Evolutionary conservation across 1,140 invertebrate genomes (phyloP), one percentile per base, ranked within the genome.

Genomic region (Heliconius himera): DNA sequence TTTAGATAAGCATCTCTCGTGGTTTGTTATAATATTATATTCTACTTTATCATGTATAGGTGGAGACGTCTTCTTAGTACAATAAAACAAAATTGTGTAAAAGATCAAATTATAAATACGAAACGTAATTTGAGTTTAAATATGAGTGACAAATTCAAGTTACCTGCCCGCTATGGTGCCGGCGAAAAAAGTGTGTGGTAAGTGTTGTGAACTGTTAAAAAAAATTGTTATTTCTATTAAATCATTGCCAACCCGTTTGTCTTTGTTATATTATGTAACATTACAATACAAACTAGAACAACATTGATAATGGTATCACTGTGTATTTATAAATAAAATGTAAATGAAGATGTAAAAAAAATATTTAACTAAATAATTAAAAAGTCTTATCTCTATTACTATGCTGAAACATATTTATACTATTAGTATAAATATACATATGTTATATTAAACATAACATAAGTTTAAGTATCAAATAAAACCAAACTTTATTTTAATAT

Each of bases 121-220:
- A 73, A 60, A 72, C 76, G 81, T 22, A 73, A 54, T 75, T 66
- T 72, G 41, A 80, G 81, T 74, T 38, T 29, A 54, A 46, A 38
- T 41, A 92, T 93, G 91, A 83, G 78, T 76, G 88, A 95, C 6
- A 97, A 96, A 88, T 96, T 96, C 82, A 92, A 91, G 77, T 87
- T 96, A n/a, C 96, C 96, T 3, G 88, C 94, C 18, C 94, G 96
- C 26, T 95, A 96, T 83, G 95, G 95, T 60, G 95, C 96, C 77
- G 95, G 96, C n/a, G 95, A 95, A 87, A 95, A 95, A 80, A 96
- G 95, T 84, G 95, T 96, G 3, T 96, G 95, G 95, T 95, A 84
- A 91, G 89, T 83, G 22, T 71, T 20, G 71, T 22, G 78, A 72
- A 22, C n/a, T 73, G 60, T 60, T 38, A 36, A 33, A 75, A 29